Percentiles rank a stretch among this genome's conserved stretches.
Evolutionary conservation across 2,888 invertebrate genomes (phyloP).

Genomic region (Carcina quercana): DNA sequence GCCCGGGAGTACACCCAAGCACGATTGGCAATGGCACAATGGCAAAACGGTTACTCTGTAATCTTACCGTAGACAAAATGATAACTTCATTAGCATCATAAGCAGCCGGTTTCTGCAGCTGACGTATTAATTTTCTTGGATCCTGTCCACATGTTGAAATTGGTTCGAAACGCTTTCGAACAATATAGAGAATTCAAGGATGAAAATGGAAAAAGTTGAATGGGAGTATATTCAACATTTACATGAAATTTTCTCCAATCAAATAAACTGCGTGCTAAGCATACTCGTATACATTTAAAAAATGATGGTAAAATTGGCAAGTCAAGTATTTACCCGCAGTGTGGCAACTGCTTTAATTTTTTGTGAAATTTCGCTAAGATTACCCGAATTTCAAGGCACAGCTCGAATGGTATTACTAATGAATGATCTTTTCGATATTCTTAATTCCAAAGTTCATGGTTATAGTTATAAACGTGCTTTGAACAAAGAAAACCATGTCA

Average conservation of each 20-base stretch:
- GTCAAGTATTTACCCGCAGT: slow-evolving; percentile 9
- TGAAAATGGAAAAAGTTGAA: neutral
- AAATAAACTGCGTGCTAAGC: slow-evolving; percentile 8
- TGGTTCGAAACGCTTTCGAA: slow-evolving; percentile 14
- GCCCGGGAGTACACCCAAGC: no score
- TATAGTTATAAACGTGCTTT: slow-evolving; percentile 5
- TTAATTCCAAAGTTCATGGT: slow-evolving; percentile 6
- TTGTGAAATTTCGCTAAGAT: neutral
- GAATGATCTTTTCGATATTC: slow-evolving; percentile 9
- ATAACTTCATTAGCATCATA: no score
- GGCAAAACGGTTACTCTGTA: no score
- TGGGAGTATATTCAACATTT: slow-evolving; percentile 3
- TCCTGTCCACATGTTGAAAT: slow-evolving; percentile 15
- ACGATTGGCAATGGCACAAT: no score
- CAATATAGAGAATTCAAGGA: slow-evolving; percentile 5
- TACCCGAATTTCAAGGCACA: slow-evolving; percentile 1
- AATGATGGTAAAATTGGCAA: slow-evolving; percentile 15
- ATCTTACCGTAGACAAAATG: no score
- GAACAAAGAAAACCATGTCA: neutral
- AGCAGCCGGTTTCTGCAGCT: neutral
- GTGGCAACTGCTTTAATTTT: slow-evolving; percentile 6
- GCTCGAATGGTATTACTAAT: neutral
- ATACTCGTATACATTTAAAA: slow-evolving; percentile 9
- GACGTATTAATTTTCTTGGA: slow-evolving; percentile 9
- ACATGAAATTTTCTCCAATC: slow-evolving; percentile 6